A percentile compares a stretch with the other conserved stretches of the same genome.
These are phyloP conservation scores for Hylyphantes graminicola DNA, from an alignment of 1,140 invertebrate species.

Conservation along the genomic window DNA sequence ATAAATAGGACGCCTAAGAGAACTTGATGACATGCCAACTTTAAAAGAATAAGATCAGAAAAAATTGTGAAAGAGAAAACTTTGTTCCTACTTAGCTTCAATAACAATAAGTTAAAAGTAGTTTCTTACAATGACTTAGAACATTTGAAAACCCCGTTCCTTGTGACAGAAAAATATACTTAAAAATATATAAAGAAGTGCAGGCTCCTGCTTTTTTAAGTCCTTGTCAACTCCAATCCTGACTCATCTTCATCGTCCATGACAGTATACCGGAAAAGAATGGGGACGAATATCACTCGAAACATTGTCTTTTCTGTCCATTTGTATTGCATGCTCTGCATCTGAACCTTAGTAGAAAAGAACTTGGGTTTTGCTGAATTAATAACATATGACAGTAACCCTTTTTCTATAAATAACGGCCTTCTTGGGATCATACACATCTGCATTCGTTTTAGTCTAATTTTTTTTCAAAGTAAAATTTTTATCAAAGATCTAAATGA, in stretches of 20 bases:
- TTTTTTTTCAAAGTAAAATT: too few relatives aligned
- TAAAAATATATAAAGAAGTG: neutral
- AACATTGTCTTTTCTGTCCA: slow-evolving; percentile 33
- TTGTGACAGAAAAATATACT: slow-evolving; percentile 6
- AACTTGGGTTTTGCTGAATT: too few relatives aligned
- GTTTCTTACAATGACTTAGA: slow-evolving; percentile 39
- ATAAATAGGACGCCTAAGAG: slow-evolving; percentile 56
- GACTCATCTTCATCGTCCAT: slow-evolving; percentile 26
- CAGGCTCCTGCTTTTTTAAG: neutral
- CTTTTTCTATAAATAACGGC: too few relatives aligned
- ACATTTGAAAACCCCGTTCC: slow-evolving; percentile 46
- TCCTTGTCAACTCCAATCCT: slow-evolving; percentile 22
- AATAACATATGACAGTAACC: too few relatives aligned
- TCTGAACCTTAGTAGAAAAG: neutral
- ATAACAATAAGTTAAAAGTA: slow-evolving; percentile 53
- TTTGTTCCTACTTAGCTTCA: slow-evolving; percentile 22
- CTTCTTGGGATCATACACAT: too few relatives aligned
- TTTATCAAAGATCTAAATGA: too few relatives aligned
- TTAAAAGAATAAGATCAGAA: slow-evolving; percentile 46
- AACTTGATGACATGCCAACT: slow-evolving; percentile 52
- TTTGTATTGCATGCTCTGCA: slow-evolving; percentile 24
- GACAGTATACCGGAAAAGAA: slow-evolving; percentile 24
- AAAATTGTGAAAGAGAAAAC: slow-evolving; percentile 23
- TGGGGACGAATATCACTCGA: neutral
- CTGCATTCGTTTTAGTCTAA: too few relatives aligned